A percentile compares a stretch with the other conserved stretches of the same genome.
These are phyloP conservation scores for Grus americana DNA, from an alignment of 2,113 vertebrate species.

Conservation along the genomic window DNA sequence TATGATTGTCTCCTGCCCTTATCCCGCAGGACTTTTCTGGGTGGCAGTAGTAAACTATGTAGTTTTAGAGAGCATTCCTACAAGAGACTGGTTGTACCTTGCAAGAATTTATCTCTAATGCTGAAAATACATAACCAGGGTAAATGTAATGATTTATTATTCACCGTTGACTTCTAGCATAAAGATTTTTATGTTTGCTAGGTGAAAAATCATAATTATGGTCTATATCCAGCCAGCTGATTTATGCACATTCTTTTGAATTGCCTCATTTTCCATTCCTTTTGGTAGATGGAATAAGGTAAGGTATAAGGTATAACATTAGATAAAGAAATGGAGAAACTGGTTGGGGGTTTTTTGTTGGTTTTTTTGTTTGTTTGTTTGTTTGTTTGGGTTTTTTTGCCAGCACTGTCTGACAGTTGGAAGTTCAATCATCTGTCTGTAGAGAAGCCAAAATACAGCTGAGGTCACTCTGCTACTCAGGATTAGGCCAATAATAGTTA, in stretches of 20 bases:
- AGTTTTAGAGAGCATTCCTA: neutral
- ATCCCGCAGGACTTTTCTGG: neutral
- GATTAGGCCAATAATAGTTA: neutral
- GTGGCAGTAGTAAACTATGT: neutral
- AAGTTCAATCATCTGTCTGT: neutral
- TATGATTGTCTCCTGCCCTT: neutral
- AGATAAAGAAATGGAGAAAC: neutral
- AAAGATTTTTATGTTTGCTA: neutral
- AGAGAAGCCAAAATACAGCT: neutral
- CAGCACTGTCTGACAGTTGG: neutral
- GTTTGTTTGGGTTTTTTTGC: neutral
- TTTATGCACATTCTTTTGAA: neutral
- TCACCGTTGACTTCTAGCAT: neutral
- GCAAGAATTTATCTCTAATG: neutral
- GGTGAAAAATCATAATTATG: neutral
- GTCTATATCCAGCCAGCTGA: neutral
- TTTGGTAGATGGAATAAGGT: neutral
- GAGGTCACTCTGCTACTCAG: neutral
- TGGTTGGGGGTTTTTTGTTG: neutral
- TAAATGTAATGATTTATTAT: neutral
- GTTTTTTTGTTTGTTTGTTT: no score
- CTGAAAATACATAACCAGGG: neutral
- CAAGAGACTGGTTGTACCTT: neutral
- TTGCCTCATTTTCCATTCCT: neutral
- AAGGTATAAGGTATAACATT: neutral